phyloP scores from a whole-genome alignment of 2,797 vertebrate genomes.

The Australoheros facetus region DNA sequence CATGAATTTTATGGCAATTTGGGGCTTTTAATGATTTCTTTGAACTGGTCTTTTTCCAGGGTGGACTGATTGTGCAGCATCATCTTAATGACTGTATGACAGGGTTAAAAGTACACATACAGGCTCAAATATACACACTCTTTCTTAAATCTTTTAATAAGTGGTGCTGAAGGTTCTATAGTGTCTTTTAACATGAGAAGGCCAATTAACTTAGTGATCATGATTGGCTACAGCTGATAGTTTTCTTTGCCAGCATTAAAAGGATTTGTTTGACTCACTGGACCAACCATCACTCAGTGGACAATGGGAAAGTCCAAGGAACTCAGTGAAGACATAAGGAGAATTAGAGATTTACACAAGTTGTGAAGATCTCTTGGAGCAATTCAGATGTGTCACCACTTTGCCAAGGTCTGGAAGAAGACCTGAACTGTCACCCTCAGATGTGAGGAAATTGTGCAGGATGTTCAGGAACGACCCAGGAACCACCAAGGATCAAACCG shows the following conservation, averaged over 20 bases:
- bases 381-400: not conserved
- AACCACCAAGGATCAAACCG: no score
- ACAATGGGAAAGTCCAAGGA: not conserved
- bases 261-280: not conserved
- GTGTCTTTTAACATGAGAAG: not conserved
- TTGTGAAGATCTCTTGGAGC: not conserved
- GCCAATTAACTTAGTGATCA: not conserved
- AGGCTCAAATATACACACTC: not conserved
- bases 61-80: no score
- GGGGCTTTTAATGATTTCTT: no score
- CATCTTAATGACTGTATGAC: not conserved
- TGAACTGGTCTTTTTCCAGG: no score
- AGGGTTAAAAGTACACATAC: not conserved
- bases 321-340: not conserved
- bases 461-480: no score
- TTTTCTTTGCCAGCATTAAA: not conserved
- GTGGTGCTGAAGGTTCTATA: not conserved
- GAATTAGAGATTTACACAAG: not conserved
- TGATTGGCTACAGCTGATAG: not conserved
- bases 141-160: not conserved
- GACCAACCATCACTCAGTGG: not conserved
- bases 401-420: no score
- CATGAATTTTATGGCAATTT: not conserved
- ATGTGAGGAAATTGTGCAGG: no score
- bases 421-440: no score